phyloP scores from a whole-genome alignment of 1,140 invertebrate genomes.

The Hycleus cichorii region DNA sequence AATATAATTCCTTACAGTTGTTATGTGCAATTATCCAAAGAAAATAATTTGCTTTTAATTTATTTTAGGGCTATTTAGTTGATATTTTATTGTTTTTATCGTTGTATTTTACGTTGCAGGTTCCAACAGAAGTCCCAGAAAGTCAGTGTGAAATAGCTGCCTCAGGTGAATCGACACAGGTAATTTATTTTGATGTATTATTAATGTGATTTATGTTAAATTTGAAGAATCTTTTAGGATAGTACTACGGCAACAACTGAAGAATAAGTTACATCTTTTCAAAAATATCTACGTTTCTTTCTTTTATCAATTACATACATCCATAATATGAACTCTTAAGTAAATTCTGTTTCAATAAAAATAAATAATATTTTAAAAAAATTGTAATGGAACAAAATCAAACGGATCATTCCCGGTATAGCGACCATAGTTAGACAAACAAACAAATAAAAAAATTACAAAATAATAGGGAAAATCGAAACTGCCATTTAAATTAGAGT shows the following conservation, averaged over 20 bases:
- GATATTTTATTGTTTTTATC: too few relatives aligned
- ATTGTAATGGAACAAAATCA: too few relatives aligned
- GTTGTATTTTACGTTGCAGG: constrained; percentile 11
- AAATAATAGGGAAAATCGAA: constrained; percentile 23
- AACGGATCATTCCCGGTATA: constrained; percentile 32
- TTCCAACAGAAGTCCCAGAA: constrained; percentile 10
- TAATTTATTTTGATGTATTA: neutral
- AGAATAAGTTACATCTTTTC: constrained; percentile 26
- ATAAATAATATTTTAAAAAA: constrained; percentile 5
- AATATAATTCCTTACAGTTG: too few relatives aligned
- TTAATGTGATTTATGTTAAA: neutral
- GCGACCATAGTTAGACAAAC: constrained; percentile 19
- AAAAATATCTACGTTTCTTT: neutral
- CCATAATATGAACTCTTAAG: constrained; percentile 2
- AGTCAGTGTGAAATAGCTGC: neutral
- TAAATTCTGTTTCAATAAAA: constrained; percentile 20
- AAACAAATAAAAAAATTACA: constrained; percentile 13
- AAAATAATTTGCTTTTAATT: too few relatives aligned
- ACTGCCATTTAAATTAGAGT: constrained; percentile 30
- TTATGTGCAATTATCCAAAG: too few relatives aligned
- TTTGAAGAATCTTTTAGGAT: constrained; percentile 23
- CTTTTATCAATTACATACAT: neutral
- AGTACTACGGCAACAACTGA: constrained; percentile 23
- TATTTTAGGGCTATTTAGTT: too few relatives aligned
- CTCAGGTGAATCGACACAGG: too few relatives aligned